Evolutionary conservation across 1,140 invertebrate species (phyloP), one percentile per base, ranked within the genome.

Genomic region (Drosophila punjabiensis): DNA sequence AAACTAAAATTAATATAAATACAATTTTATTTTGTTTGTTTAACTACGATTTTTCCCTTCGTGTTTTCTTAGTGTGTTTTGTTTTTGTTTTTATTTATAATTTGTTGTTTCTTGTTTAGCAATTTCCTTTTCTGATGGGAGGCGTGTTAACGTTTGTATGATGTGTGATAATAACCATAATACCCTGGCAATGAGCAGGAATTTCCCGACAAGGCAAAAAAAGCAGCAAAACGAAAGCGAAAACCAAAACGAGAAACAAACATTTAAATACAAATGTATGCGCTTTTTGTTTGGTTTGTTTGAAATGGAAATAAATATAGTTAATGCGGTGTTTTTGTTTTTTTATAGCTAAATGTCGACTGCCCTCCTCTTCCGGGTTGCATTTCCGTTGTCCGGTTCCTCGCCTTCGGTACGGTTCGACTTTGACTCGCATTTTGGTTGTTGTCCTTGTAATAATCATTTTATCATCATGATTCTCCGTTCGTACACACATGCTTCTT

Each of bases 351-450:
- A 58, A 24, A n/a, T 28, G 55, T 58, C 55, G 55, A 58, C 55
- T 56, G 18, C 32, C 53, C 9, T 16, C 18, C 53, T 20, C 13
- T 9, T 16, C 8, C 7, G 32, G 53, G 13, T 35, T 55, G 48
- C 48, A 30, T 55, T 35, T 35, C 18, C 35, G 50, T 18, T 55
- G 24, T 20, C 32, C 52, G 52, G 37, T 32, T 33, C 16, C 39
- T 43, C 28, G 14, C 9, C 41, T 43, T 43, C 66, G 67, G 28
- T 43, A 73, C 47, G 62, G 30, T 41, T 60, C 53, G 70, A 59
- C 67, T 73, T 58, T 74, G 70, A 74, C 70, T 74, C 41, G 70
- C 70, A 74, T 74, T 74, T 74, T 74, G 70, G 70, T 74, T 74
- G 55, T 73, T 56, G 59, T 61, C 37, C 20, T 58, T 20, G 55